phyloP scores from a whole-genome alignment of 2,888 invertebrate genomes.

The Luperina nickerlii region DNA sequence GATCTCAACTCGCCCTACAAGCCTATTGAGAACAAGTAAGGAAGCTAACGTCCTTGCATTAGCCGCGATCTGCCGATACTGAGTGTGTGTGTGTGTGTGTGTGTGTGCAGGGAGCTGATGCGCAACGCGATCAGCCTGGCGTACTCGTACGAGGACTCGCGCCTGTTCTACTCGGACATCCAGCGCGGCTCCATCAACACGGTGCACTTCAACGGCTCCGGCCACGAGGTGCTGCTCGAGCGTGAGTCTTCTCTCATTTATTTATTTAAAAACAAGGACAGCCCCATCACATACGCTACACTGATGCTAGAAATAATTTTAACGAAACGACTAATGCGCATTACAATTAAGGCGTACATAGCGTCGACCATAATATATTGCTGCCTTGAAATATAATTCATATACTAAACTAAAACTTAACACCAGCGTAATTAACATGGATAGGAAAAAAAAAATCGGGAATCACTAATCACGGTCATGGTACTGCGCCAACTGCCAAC shows the following conservation, averaged over 20 bases:
- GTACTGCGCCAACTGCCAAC: neutral
- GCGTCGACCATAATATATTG: neutral
- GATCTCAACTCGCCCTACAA: conserved; percentile 95
- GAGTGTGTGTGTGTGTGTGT: neutral
- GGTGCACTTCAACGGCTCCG: conserved; percentile 95
- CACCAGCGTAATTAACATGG: no score
- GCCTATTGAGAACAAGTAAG: conserved; percentile 91
- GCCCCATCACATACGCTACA: no score
- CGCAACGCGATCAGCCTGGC: conserved; percentile 96
- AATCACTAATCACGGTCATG: neutral
- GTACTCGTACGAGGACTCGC: conserved; percentile 92
- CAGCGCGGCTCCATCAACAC: conserved; percentile 95
- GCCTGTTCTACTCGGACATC: conserved; percentile 97
- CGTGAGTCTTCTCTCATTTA: conserved; percentile 83
- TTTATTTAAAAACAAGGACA: neutral
- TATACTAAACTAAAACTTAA: neutral
- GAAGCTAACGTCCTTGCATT: neutral
- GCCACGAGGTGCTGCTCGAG: conserved; percentile 92
- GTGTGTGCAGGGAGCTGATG: conserved; percentile 93
- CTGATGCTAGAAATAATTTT: neutral
- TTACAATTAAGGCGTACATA: neutral
- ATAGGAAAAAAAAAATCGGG: neutral
- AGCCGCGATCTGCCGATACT: neutral
- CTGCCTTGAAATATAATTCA: neutral
- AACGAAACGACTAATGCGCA: neutral